Conservation (phyloP, 1,140 invertebrate species). For the Hermetia illucens region DNA sequence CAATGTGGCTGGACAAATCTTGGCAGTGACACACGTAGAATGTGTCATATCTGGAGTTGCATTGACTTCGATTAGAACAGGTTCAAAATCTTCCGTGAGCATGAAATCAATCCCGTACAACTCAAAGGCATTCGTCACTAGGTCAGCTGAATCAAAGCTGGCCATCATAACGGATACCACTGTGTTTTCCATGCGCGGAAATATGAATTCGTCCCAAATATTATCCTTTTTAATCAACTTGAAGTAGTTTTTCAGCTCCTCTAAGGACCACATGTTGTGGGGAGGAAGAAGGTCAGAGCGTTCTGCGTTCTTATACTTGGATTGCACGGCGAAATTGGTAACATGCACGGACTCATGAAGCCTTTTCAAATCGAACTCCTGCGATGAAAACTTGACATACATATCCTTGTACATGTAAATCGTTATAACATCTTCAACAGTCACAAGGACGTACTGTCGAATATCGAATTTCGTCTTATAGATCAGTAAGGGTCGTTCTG, state of each 20-base stretch:
- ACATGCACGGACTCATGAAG: slow-evolving; percentile 82
- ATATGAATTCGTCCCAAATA: slow-evolving; percentile 54
- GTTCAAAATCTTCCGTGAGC: slow-evolving; percentile 66
- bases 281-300: slow-evolving; percentile 51
- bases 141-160: slow-evolving; percentile 60
- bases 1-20: slow-evolving; percentile 65
- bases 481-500: slow-evolving; percentile 69
- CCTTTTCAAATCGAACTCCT: slow-evolving; percentile 66
- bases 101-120: slow-evolving; percentile 89
- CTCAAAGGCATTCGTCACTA: slow-evolving; percentile 69
- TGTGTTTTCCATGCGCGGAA: slow-evolving; percentile 72
- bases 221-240: slow-evolving; percentile 29
- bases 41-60: slow-evolving; percentile 72
- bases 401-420: slow-evolving; percentile 84
- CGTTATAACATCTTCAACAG: slow-evolving; percentile 59
- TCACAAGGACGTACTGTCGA: slow-evolving; percentile 77
- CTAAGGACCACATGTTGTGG: slow-evolving; percentile 77
- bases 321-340: slow-evolving; percentile 85
- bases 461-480: slow-evolving; percentile 88
- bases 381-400: slow-evolving; percentile 80
- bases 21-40: slow-evolving; percentile 67
- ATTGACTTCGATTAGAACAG: slow-evolving; percentile 90
- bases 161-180: slow-evolving; percentile 66
- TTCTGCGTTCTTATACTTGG: slow-evolving; percentile 55
- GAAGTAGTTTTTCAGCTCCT: slow-evolving; percentile 57